Evolutionary conservation across 2,797 vertebrate species (phyloP).

Genomic region (Malurus splendens): DNA sequence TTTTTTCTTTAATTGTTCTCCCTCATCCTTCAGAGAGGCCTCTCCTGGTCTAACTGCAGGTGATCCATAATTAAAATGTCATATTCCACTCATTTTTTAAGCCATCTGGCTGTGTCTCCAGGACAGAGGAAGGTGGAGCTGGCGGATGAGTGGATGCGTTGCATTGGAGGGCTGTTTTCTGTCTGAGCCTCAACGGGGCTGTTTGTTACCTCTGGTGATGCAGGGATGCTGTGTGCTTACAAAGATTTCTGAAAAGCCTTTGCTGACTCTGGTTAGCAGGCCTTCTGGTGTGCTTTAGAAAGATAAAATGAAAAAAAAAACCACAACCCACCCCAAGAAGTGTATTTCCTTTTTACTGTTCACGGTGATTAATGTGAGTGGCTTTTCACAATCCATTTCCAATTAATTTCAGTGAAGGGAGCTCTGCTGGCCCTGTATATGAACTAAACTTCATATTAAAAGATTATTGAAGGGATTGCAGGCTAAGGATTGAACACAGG

Average conservation of each 20-base stretch:
- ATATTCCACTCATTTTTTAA: background rate
- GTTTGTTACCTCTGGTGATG: background rate
- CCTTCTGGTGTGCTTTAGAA: background rate
- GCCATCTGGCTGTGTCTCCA: background rate
- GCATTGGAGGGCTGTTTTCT: background rate
- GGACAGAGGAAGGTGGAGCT: background rate
- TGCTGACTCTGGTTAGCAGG: background rate
- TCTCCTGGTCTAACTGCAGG: background rate
- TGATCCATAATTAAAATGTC: background rate
- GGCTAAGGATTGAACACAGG: constrained; percentile 15
- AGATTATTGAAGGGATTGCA: constrained; percentile 39
- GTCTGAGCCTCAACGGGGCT: rapidly evolving
- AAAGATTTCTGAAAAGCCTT: background rate
- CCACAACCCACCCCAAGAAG: background rate
- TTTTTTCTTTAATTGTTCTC: background rate
- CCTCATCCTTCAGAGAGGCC: background rate
- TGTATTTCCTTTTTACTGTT: background rate
- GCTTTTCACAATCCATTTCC: constrained; percentile 32
- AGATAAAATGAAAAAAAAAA: background rate
- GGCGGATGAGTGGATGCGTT: rapidly evolving
- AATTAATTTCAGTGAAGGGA: constrained; percentile 34
- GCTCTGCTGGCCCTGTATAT: background rate
- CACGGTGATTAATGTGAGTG: constrained; percentile 14
- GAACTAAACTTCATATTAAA: constrained; percentile 42
- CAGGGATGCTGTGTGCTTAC: background rate